phyloP scores from a whole-genome alignment of 2,113 vertebrate species.

The Gambusia affinis region DNA sequence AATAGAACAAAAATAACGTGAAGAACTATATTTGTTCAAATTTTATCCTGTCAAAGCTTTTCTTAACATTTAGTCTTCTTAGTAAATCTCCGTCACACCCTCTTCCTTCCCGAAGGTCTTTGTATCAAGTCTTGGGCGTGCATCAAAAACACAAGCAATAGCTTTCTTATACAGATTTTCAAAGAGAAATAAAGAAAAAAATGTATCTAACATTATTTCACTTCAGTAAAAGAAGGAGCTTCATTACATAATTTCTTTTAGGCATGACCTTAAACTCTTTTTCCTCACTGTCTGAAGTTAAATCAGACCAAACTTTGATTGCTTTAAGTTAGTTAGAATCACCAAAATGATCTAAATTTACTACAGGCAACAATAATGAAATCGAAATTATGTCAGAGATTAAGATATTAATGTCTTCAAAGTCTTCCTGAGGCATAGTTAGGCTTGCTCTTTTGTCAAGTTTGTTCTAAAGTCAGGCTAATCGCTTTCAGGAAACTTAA shows the following conservation, averaged over 20 bases:
- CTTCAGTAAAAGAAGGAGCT: neutral
- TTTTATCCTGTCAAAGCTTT: neutral
- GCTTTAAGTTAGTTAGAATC: no score
- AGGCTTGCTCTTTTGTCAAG: no score
- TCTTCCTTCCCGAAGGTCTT: neutral
- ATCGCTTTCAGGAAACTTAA: no score
- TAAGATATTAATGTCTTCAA: no score
- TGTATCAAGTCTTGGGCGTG: neutral
- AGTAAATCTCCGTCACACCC: neutral
- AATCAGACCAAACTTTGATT: no score
- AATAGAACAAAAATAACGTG: neutral
- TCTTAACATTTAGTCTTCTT: neutral
- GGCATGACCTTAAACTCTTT: neutral
- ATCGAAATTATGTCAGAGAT: no score
- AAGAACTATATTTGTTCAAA: neutral
- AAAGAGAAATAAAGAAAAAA: neutral
- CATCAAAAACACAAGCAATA: neutral
- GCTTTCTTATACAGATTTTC: neutral
- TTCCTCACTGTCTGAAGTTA: no score
- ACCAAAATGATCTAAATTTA: no score
- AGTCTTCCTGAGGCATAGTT: no score
- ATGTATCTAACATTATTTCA: neutral
- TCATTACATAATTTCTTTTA: neutral
- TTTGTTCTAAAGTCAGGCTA: no score
- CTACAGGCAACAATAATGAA: no score